Base-by-base conservation (phyloP, 1,140 invertebrate genomes). In the silkworm (Bombyx mori) region DNA sequence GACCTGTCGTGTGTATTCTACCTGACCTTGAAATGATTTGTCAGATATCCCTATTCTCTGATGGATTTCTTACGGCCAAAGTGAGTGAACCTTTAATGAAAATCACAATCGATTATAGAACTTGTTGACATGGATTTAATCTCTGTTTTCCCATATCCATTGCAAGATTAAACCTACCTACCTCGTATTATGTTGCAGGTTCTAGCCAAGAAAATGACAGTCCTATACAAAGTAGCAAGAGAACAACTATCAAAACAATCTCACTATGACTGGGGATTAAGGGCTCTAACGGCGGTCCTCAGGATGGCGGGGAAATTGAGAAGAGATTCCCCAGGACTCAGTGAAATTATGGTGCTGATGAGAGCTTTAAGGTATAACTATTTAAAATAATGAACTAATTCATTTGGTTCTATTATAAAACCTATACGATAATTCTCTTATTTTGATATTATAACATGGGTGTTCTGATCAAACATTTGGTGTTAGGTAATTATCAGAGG, bases 221-320 rank as follows among this genome's bases (percentile, higher is more conserved):
- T 96, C 5, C 77, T 98, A 6, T 97, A 97, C 78, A 93, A 94
- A 72, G 82, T 97, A 51, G 94, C 95, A 0, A 89, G 91, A 51
- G 94, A 96, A 69, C 96, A 97, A 75, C 86, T 98, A 44, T 97
- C 96, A 6, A 97, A 97, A 80, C 96, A 98, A 76, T 93, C 92
- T 44, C 96, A 98, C 81, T 98, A 98, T 78, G 96, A 98, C 75
- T 98, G 97, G 91, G 96, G 96, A n/a, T 78, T 98, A 54, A 89
- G 96, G 57, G 95, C 95, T 7, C 79, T 98, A 2, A 97, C 96
- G 69, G 94, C 96, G 0, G 95, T 97, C 6, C 84, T 98, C 5
- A 91, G 96, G 7, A 97, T 96, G 94, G 96, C 96, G 2, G 95
- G 95, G 7, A 93, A 96, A 35, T 88, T 97, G 68, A 95, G 95